These are phyloP conservation scores for Sarcophaga peregrina DNA, from an alignment of 1,140 invertebrate genomes.

Conservation along the genomic window DNA sequence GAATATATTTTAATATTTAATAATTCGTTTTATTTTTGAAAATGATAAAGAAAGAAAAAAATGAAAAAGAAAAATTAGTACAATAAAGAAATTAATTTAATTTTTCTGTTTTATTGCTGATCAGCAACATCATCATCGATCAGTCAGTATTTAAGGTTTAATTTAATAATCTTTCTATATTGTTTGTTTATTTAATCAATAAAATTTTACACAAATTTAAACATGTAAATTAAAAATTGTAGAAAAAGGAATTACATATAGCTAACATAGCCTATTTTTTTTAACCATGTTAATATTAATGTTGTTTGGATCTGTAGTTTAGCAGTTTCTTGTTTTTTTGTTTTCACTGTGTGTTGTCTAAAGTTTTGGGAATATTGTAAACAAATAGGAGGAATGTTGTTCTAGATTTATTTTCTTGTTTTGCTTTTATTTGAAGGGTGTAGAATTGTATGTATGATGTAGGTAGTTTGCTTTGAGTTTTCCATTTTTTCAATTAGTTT, in stretches of 20 bases:
- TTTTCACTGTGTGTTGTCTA: too few species aligned
- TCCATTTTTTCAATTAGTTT: background rate
- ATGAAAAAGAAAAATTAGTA: background rate
- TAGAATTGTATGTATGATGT: background rate
- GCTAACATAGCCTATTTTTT: background rate
- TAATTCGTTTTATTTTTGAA: constrained; percentile 37
- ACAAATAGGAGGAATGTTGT: background rate
- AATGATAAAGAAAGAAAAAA: too few species aligned
- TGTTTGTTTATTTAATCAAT: background rate
- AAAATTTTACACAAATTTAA: constrained; percentile 23
- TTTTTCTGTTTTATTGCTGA: background rate
- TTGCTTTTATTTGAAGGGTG: background rate
- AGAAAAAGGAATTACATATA: too few species aligned
- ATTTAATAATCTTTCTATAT: constrained; percentile 1
- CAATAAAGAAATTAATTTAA: background rate
- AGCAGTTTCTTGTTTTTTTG: too few species aligned
- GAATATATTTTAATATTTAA: constrained; percentile 31
- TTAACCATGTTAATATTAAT: background rate
- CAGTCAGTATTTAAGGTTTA: background rate
- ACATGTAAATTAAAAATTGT: constrained; percentile 1
- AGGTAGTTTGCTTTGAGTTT: background rate
- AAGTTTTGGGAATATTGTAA: too few species aligned
- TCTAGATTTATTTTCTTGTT: background rate
- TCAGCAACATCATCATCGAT: background rate
- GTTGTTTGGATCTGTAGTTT: background rate